A percentile compares a stretch with the other conserved stretches of the same genome.
These are phyloP conservation scores for Xyrichtys novacula DNA, from an alignment of 2,797 vertebrate species.

Conservation along the genomic window DNA sequence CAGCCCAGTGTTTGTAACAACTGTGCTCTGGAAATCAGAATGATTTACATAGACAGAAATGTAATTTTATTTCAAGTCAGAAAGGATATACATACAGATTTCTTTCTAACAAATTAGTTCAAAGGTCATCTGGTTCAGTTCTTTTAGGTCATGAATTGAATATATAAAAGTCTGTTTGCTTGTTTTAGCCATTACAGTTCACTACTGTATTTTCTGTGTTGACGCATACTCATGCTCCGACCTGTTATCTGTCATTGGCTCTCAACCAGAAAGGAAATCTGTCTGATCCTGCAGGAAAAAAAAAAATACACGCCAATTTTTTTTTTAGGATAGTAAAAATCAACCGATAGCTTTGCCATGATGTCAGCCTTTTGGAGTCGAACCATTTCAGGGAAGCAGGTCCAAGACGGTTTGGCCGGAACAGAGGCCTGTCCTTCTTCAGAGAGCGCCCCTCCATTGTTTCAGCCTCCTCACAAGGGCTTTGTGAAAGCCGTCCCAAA, in stretches of 20 bases:
- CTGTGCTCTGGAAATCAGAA: conserved; percentile 71
- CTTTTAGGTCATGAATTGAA: background rate
- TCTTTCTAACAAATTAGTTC: no score
- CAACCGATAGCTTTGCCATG: conserved; percentile 62
- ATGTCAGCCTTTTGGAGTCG: conserved; percentile 79
- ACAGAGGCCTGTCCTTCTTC: conserved; percentile 74
- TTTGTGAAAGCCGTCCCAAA: conserved; percentile 85
- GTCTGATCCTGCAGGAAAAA: no score
- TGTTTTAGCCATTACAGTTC: conserved; percentile 17
- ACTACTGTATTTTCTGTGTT: conserved; percentile 23
- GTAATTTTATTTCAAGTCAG: conserved; percentile 61
- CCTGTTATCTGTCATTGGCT: no score
- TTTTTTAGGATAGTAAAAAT: conserved; percentile 54
- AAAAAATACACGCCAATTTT: background rate
- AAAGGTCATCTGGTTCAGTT: background rate
- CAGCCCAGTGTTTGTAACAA: conserved; percentile 80
- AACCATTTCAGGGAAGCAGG: conserved; percentile 68
- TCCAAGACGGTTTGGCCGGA: conserved; percentile 80
- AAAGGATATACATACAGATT: conserved; percentile 46
- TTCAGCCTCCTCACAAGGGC: conserved; percentile 76
- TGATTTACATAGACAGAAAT: conserved; percentile 71
- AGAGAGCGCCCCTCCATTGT: conserved; percentile 83
- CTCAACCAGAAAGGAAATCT: no score
- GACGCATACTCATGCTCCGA: background rate
- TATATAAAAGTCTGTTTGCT: background rate